Conservation (phyloP, 2,113 vertebrate species). For the Brachionichthys hirsutus region DNA sequence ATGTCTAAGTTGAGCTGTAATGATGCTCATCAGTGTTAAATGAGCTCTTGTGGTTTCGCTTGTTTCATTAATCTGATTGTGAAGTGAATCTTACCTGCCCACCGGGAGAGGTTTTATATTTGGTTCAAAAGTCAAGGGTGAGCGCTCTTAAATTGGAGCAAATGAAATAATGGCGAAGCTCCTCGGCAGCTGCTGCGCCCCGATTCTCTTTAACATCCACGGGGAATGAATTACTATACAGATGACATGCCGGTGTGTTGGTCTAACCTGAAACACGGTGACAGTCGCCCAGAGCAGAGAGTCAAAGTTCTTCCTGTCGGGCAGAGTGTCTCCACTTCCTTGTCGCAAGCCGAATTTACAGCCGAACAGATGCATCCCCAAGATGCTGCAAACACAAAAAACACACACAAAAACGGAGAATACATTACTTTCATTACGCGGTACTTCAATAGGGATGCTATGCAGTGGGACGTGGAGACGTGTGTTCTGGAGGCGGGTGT, state of each 20-base stretch:
- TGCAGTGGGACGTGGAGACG: background rate
- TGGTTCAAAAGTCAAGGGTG: constrained; percentile 26
- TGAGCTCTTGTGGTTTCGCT: constrained; percentile 32
- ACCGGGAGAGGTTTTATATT: constrained; percentile 24
- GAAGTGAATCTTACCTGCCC: constrained; percentile 37
- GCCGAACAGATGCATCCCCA: constrained; percentile 96
- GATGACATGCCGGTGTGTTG: background rate
- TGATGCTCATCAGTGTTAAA: constrained; percentile 57
- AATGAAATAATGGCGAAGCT: constrained; percentile 39
- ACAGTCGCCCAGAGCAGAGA: constrained; percentile 97
- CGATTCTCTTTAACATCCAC: constrained; percentile 8
- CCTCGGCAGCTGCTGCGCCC: constrained; percentile 17
- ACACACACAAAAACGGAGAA: constrained; percentile 16
- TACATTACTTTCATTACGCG: constrained; percentile 25
- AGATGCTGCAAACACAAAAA: constrained; percentile 81
- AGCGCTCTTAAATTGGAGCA: constrained; percentile 32
- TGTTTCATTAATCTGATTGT: constrained; percentile 43
- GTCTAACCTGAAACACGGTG: constrained; percentile 93
- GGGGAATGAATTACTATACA: constrained; percentile 1
- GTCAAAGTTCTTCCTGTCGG: constrained; percentile 97
- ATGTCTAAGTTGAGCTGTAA: constrained; percentile 44
- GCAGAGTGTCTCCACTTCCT: constrained; percentile 90
- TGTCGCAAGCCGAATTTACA: constrained; percentile 93
- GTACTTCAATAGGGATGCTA: constrained; percentile 16
- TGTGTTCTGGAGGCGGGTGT: too few species aligned